Conservation (phyloP, 2,888 invertebrate genomes). For the Nowickia ferox region DNA sequence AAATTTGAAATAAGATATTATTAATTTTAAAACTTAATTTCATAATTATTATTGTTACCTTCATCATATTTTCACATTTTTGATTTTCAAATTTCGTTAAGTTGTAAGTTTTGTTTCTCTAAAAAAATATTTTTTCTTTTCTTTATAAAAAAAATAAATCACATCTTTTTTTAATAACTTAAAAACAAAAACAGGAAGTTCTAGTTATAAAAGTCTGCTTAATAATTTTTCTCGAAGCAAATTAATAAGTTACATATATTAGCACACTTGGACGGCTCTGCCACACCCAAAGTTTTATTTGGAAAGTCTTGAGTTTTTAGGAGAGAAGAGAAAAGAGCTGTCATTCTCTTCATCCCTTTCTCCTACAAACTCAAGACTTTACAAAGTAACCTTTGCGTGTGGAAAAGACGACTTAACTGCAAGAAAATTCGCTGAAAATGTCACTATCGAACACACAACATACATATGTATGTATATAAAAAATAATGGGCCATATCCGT, state of each 20-base stretch:
- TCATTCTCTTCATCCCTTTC: no score
- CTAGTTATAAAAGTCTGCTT: slow-evolving; percentile 43
- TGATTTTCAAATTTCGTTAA: slow-evolving; percentile 57
- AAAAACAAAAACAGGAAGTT: slow-evolving; percentile 30
- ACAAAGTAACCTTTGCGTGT: no score
- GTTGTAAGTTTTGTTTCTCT: slow-evolving; percentile 37
- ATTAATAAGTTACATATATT: not conserved
- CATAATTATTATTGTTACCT: slow-evolving; percentile 51
- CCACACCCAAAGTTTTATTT: no score
- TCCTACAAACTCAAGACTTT: no score
- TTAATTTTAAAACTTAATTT: slow-evolving; percentile 60
- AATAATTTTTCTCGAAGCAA: slow-evolving; percentile 1
- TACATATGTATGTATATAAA: no score
- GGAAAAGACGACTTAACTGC: no score
- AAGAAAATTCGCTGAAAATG: no score
- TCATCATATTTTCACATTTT: slow-evolving; percentile 36
- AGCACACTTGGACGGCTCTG: no score
- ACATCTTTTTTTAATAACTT: slow-evolving; percentile 43
- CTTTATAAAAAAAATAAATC: slow-evolving; percentile 39
- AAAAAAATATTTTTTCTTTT: slow-evolving; percentile 19
- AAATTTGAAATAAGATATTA: slow-evolving; percentile 64
- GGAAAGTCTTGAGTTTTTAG: no score
- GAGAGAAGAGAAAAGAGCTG: no score
- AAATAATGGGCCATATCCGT: no score
- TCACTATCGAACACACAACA: no score